These are phyloP conservation scores for Bubo bubo DNA, from an alignment of 2,113 vertebrate genomes.

Conservation along the genomic window DNA sequence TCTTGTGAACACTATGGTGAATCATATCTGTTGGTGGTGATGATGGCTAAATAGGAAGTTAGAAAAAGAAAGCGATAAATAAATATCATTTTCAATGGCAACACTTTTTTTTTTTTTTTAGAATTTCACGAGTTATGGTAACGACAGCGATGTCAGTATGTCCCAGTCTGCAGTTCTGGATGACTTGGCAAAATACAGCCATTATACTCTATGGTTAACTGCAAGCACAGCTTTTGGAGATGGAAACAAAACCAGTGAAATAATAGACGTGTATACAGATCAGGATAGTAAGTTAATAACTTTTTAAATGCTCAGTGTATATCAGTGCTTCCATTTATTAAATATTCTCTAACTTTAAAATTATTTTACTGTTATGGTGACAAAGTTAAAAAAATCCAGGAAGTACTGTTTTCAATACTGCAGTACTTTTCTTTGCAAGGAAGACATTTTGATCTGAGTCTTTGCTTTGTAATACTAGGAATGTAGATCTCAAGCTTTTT, in stretches of 20 bases:
- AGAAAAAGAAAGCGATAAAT: neutral
- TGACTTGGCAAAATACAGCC: conserved; percentile 78
- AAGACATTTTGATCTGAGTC: neutral
- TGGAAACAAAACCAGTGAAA: conserved; percentile 79
- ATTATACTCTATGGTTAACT: conserved; percentile 80
- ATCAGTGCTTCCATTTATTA: neutral
- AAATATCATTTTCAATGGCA: neutral
- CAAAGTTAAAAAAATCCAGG: neutral
- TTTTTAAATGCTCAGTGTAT: neutral
- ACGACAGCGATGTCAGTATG: conserved; percentile 28
- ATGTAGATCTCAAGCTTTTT: neutral
- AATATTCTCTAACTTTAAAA: neutral
- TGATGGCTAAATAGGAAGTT: neutral
- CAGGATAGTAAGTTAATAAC: conserved; percentile 79
- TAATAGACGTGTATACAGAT: conserved; percentile 78
- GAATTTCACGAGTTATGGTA: conserved; percentile 74
- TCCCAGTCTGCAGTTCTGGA: conserved; percentile 70
- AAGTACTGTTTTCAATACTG: neutral
- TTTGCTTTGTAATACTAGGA: neutral
- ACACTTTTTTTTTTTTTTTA: conserved; percentile 11
- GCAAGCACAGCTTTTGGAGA: conserved; percentile 79
- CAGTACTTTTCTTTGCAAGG: neutral
- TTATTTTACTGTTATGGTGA: neutral
- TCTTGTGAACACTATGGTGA: neutral
- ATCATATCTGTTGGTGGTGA: neutral